These are phyloP conservation scores for Zosterops borbonicus DNA, from an alignment of 2,113 vertebrate species.

Conservation along the genomic window DNA sequence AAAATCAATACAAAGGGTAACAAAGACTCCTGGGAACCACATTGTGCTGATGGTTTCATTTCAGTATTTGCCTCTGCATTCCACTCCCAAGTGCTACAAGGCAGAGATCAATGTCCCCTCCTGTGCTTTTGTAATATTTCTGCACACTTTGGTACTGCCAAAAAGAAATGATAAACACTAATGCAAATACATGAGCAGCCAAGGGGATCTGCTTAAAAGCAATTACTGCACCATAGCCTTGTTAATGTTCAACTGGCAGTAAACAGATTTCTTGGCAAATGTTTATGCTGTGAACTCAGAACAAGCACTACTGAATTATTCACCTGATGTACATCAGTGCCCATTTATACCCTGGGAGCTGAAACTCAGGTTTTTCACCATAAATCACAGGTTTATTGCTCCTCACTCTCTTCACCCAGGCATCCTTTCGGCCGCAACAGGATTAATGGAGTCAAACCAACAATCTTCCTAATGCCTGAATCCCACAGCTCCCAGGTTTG, in stretches of 20 bases:
- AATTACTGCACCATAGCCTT: not conserved
- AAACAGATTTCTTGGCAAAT: conserved; percentile 2
- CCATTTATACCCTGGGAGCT: not conserved
- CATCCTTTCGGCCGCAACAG: not conserved
- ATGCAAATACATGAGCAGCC: not conserved
- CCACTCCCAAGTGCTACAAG: not conserved
- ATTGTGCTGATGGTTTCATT: not conserved
- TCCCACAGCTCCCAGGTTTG: not conserved
- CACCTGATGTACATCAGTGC: not conserved
- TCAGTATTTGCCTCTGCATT: conserved; percentile 4
- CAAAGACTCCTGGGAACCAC: not conserved
- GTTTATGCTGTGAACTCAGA: not conserved
- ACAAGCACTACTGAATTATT: not conserved
- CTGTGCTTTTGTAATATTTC: not conserved
- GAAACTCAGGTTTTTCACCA: not conserved
- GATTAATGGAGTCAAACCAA: not conserved
- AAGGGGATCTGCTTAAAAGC: conserved; percentile 4
- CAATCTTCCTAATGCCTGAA: not conserved
- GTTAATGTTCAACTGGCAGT: conserved; percentile 36
- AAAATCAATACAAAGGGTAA: not conserved
- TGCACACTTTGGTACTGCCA: not conserved
- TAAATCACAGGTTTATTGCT: not conserved
- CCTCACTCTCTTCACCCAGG: not conserved
- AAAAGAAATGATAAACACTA: not conserved
- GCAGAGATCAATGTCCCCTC: not conserved